A percentile compares a stretch with the other conserved stretches of the same genome.
phyloP scores from a whole-genome alignment of 37 sponge, comb jelly and placozoan genomes.

The Corticium candelabrum region DNA sequence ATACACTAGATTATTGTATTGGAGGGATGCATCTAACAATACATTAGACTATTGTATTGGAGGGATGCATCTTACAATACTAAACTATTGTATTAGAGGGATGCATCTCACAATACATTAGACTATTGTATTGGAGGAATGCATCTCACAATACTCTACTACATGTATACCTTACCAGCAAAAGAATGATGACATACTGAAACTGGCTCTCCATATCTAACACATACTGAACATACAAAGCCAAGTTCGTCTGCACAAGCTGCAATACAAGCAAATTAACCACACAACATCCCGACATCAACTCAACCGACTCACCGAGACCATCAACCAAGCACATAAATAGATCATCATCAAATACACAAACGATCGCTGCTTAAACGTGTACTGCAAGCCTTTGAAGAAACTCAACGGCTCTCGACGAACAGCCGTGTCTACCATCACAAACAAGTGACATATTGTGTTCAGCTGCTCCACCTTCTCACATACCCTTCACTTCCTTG shows the following conservation, averaged over 20 bases:
- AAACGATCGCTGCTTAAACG: conserved; percentile 43
- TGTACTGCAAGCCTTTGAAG: conserved; percentile 22
- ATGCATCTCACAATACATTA: no score
- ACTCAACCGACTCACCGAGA: conserved; percentile 31
- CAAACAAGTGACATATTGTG: background rate
- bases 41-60: no score
- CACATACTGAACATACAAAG: conserved; percentile 59
- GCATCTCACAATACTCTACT: no score
- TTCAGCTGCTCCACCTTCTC: no score
- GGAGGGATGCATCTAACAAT: no score
- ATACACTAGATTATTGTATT: no score
- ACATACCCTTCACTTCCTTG: conserved; percentile 45
- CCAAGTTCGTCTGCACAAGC: conserved; percentile 21
- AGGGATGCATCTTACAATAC: no score
- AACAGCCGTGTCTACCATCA: conserved; percentile 22
- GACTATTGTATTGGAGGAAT: no score
- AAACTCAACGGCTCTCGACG: conserved; percentile 31
- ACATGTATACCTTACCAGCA: conserved; percentile 21
- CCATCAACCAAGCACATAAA: conserved; percentile 54
- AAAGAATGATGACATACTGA: conserved; percentile 55
- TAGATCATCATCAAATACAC: conserved; percentile 25
- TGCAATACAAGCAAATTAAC: background rate
- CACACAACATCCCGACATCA: background rate
- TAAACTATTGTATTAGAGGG: no score
- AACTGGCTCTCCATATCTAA: conserved; percentile 36